Evolutionary conservation across 2,113 vertebrate genomes (phyloP).

Genomic region (Scophthalmus maximus): DNA sequence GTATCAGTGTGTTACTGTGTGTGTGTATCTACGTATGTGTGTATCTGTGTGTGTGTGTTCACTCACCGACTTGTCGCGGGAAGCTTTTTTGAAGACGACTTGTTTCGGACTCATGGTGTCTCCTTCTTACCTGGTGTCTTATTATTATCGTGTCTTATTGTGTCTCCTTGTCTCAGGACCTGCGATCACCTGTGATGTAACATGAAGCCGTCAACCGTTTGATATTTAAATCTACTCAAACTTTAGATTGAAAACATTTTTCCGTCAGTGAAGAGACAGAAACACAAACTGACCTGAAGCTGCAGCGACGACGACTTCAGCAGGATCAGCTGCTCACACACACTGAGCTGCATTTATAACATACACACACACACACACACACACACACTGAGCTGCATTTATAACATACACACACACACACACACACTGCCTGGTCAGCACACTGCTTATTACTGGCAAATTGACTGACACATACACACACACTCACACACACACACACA

Average conservation of each 20-base stretch:
- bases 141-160: slow-evolving; percentile 42
- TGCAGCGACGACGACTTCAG: not conserved
- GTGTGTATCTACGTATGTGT: too few species aligned
- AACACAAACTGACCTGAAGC: slow-evolving; percentile 32
- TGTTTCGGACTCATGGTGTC: slow-evolving; percentile 80
- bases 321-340: too few species aligned
- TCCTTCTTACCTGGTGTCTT: too few species aligned
- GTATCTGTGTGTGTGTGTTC: not conserved
- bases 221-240: too few species aligned
- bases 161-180: slow-evolving; percentile 29
- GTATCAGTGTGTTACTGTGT: too few species aligned
- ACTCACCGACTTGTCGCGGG: slow-evolving; percentile 92
- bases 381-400: slow-evolving; percentile 18
- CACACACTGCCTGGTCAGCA: slow-evolving; percentile 57
- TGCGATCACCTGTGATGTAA: not conserved
- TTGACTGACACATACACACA: not conserved
- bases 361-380: too few species aligned
- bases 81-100: slow-evolving; percentile 90
- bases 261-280: too few species aligned
- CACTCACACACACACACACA: not conserved
- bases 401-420: slow-evolving; percentile 32
- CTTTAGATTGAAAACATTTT: too few species aligned
- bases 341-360: too few species aligned
- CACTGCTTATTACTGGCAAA: slow-evolving; percentile 35
- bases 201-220: too few species aligned